Evolutionary conservation across 1,140 invertebrate genomes (phyloP).

Genomic region (Batillaria attramentaria): DNA sequence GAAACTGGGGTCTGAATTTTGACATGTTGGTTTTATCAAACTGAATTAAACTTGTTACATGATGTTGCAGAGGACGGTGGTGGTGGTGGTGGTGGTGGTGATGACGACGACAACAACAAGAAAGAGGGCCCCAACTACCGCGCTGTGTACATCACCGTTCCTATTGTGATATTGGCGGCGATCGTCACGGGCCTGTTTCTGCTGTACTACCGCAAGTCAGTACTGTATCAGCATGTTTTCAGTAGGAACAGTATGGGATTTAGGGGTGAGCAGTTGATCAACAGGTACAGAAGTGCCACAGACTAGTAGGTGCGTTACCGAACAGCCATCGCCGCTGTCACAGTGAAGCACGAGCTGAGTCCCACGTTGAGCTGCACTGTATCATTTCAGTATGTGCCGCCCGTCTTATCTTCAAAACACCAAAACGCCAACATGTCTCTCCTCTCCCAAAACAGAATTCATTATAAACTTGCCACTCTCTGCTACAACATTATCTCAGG

Average conservation of each 20-base stretch:
- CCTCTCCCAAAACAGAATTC: too few relatives aligned
- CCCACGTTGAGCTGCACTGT: neutral
- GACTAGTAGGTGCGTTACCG: neutral
- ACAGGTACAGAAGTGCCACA: neutral
- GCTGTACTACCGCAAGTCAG: conserved; percentile 49
- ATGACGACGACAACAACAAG: neutral
- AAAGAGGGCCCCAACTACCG: conserved; percentile 35
- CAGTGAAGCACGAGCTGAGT: neutral
- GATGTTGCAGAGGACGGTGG: neutral
- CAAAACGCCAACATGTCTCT: too few relatives aligned
- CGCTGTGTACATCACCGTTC: conserved; percentile 44
- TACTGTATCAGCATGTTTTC: too few relatives aligned
- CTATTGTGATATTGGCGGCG: conserved; percentile 41
- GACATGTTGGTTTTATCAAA: neutral
- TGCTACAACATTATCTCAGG: too few relatives aligned
- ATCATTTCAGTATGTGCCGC: neutral
- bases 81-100: neutral
- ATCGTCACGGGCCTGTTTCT: conserved; percentile 42
- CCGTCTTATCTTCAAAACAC: too few relatives aligned
- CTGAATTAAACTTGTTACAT: neutral
- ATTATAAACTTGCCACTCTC: too few relatives aligned
- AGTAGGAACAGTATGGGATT: too few relatives aligned
- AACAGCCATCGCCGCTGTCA: neutral
- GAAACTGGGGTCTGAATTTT: neutral
- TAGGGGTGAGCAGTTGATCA: neutral